Percentiles rank a stretch among this genome's conserved stretches.
phyloP scores from a whole-genome alignment of 2,888 invertebrate species.

The Thymelicus acteon region DNA sequence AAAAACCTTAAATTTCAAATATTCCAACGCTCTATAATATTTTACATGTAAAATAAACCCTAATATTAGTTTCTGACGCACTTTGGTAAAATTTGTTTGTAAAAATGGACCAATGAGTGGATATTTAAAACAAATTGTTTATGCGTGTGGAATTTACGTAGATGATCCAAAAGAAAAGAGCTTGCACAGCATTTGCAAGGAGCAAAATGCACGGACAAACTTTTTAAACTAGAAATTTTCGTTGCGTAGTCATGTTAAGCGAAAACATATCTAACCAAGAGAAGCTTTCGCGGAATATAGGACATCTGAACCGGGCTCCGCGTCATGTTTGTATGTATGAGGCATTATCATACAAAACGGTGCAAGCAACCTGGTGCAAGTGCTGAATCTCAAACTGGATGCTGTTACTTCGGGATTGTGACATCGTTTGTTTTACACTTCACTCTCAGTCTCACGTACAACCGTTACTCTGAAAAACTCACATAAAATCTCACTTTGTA shows the following conservation, averaged over 20 bases:
- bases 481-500: not conserved
- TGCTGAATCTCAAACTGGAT: constrained; percentile 43
- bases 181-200: too few species aligned
- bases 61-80: too few species aligned
- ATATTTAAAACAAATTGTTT: too few species aligned
- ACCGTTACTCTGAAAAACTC: not conserved
- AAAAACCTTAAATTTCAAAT: too few species aligned
- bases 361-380: constrained; percentile 43
- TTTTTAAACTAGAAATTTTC: not conserved
- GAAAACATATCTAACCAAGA: constrained; percentile 20
- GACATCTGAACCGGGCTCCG: constrained; percentile 24
- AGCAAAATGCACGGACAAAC: not conserved
- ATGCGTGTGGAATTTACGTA: too few species aligned
- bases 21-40: too few species aligned
- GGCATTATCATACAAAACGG: constrained; percentile 49
- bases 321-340: constrained; percentile 51
- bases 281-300: constrained; percentile 21
- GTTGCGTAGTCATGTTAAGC: not conserved
- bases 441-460: not conserved
- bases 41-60: too few species aligned
- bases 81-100: too few species aligned
- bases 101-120: too few species aligned
- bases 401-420: constrained; percentile 17
- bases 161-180: too few species aligned
- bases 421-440: constrained; percentile 10